Conservation (phyloP, 2,113 vertebrate genomes). For the Nannobrachium achirus region DNA sequence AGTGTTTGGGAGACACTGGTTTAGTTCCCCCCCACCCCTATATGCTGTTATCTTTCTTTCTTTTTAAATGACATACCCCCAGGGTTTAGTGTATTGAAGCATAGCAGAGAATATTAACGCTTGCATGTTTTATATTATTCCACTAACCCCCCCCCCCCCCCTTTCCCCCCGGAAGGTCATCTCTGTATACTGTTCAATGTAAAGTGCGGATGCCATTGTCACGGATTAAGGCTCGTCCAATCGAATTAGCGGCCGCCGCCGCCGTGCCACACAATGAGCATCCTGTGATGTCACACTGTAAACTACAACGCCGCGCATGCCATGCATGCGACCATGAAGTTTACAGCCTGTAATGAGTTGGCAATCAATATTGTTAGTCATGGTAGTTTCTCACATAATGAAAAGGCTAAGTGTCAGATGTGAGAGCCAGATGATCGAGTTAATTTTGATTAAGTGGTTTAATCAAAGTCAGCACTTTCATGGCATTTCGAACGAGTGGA, state of each 20-base stretch:
- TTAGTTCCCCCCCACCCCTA: too few species aligned
- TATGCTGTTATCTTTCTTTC: too few species aligned
- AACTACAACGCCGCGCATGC: neutral
- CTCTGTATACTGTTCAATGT: constrained; percentile 57
- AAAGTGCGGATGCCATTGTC: constrained; percentile 46
- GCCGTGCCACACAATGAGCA: neutral
- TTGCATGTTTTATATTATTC: constrained; percentile 67
- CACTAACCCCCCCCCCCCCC: constrained; percentile 63
- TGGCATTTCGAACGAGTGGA: constrained; percentile 44
- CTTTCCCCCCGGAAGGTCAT: constrained; percentile 72
- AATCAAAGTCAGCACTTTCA: constrained; percentile 4
- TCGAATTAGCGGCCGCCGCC: constrained; percentile 34
- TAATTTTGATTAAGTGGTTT: constrained; percentile 12
- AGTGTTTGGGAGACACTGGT: too few species aligned
- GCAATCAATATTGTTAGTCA: constrained; percentile 10
- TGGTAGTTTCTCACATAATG: constrained; percentile 6
- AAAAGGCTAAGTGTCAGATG: constrained; percentile 16
- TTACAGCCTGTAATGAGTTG: constrained; percentile 9
- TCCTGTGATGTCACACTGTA: neutral
- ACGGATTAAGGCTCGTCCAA: constrained; percentile 52
- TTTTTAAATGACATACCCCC: constrained; percentile 71
- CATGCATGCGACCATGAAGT: neutral
- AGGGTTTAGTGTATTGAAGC: constrained; percentile 63
- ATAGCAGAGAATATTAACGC: constrained; percentile 65
- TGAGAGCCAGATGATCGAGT: constrained; percentile 10